These are phyloP conservation scores for Copidosoma floridanum DNA, from an alignment of 1,140 invertebrate genomes.

Conservation along the genomic window DNA sequence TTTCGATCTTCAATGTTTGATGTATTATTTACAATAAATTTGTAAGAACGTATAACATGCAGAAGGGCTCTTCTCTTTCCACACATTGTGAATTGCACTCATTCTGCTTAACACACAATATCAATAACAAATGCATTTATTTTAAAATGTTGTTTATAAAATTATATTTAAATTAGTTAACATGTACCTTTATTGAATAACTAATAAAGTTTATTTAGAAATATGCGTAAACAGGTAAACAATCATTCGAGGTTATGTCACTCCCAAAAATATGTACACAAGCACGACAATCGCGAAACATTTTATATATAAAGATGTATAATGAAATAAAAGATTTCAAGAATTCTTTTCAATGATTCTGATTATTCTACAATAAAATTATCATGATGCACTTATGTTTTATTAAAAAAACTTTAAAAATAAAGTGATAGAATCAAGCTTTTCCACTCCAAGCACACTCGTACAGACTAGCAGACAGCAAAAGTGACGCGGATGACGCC, in stretches of 20 bases:
- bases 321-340: no score
- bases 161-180: neutral
- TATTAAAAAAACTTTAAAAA: no score
- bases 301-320: no score
- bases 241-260: conserved; percentile 1
- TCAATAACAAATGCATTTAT: neutral
- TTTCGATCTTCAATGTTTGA: neutral
- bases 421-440: no score
- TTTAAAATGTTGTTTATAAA: neutral
- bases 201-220: neutral
- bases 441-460: no score
- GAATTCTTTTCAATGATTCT: no score
- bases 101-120: neutral
- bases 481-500: no score
- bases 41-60: neutral
- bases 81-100: neutral
- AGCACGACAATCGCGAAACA: no score
- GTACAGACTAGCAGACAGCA: no score
- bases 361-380: no score
- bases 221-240: neutral
- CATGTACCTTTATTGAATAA: neutral
- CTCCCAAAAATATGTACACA: neutral
- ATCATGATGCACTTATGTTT: no score
- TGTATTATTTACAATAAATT: neutral
- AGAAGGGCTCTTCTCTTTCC: neutral